phyloP scores from a whole-genome alignment of 1,140 invertebrate genomes.

The Homarus americanus region DNA sequence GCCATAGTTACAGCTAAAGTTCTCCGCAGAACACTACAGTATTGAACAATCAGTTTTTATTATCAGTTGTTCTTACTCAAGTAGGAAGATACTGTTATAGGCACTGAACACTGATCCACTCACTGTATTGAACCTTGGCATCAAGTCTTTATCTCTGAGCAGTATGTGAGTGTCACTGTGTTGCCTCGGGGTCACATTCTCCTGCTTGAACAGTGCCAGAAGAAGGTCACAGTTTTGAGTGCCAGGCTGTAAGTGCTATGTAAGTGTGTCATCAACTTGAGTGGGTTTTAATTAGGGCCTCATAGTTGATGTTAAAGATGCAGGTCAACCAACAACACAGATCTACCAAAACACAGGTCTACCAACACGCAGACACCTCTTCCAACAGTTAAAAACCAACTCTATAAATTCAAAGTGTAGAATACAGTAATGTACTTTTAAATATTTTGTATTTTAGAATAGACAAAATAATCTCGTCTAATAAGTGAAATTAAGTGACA shows the following conservation, averaged over 20 bases:
- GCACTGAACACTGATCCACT: too few species aligned
- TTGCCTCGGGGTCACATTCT: too few species aligned
- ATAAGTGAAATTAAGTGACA: constrained; percentile 46
- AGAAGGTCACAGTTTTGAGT: too few species aligned
- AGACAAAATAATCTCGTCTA: constrained; percentile 59
- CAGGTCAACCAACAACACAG: too few species aligned
- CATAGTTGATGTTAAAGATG: background rate
- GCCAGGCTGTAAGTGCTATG: background rate
- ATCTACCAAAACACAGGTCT: background rate
- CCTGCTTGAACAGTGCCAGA: too few species aligned
- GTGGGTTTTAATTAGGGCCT: background rate
- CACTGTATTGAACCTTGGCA: too few species aligned
- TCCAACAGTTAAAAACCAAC: background rate
- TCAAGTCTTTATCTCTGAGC: too few species aligned
- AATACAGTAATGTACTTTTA: constrained; percentile 48
- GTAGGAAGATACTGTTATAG: background rate
- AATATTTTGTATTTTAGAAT: constrained; percentile 59
- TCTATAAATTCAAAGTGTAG: constrained; percentile 43
- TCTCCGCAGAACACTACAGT: background rate
- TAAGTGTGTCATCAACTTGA: background rate
- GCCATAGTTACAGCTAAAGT: background rate
- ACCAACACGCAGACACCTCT: background rate
- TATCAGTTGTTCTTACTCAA: background rate
- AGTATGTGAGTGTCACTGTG: too few species aligned
- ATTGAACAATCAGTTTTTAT: background rate